Base-by-base conservation (phyloP, 2,113 vertebrate species). In the Ancistrus triradiatus region DNA sequence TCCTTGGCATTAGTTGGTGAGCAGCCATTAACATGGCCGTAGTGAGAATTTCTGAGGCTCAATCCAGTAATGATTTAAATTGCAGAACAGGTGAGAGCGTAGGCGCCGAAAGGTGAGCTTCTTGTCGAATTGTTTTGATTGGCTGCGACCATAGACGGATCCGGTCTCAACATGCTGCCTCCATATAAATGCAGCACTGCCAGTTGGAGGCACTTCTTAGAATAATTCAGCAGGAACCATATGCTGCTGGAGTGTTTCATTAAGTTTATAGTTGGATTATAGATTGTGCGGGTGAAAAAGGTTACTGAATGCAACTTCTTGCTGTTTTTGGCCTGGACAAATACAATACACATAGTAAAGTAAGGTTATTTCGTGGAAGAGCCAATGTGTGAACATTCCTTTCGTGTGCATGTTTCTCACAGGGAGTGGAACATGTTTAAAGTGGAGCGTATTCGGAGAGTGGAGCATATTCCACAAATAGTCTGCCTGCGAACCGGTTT, bases 181-280 rank as follows among this genome's bases (percentile, higher is more conserved):
- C 63, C 68, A 72, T 59, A 68, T 60, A 60, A 55, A 75, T 46
- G 10, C n/a, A 11, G 35, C 18, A n/a, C 21, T 62, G 73, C 73
- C 69, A 75, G 59, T 50, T 75, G 73, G 73, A 72, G 53, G 50
- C 64, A 68, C 64, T 65, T 75, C 73, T 68, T 68, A 65, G 60
- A 56, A 46, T 42, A 60, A 64, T 24, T n/a, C 15, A 47, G 56
- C 35, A 43, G 56, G 47, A 72, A 61, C 59, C 73, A 75, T 71
- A 75, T 75, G 73, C 61, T 59, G 27, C 49, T 60, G 27, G 25
- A 60, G 47, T 64, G 55, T 75, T 75, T 75, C 73, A 75, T 75
- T 64, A 72, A 60, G 49, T 57, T 58, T 61, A 53, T 21, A 40
- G 59, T 60, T 53, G 65, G 59, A 60, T 72, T 71, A 59, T 48